A percentile compares a stretch with the other conserved stretches of the same genome.
Conservation (phyloP, 2,113 vertebrate species). For the Gobiocypris rarus region DNA sequence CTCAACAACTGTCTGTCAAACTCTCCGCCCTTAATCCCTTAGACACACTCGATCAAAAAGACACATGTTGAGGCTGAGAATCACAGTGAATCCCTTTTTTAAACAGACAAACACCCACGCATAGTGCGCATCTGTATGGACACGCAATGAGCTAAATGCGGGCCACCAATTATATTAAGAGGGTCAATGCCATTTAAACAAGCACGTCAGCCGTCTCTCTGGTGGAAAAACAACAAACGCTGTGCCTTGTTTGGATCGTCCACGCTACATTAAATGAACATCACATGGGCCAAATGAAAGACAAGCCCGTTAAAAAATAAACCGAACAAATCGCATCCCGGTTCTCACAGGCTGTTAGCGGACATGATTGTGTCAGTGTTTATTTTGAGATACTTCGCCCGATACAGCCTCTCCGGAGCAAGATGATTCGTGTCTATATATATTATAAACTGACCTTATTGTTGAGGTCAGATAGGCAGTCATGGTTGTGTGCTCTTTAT, state of each 20-base stretch:
- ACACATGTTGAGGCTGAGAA: slow-evolving; percentile 7
- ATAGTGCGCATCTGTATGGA: slow-evolving; percentile 36
- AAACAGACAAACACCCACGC: slow-evolving; percentile 24
- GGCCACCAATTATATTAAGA: slow-evolving; percentile 28
- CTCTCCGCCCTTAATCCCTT: slow-evolving; percentile 35
- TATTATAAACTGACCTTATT: slow-evolving; percentile 31
- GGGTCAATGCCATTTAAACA: slow-evolving; percentile 48
- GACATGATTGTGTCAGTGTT: slow-evolving; percentile 5
- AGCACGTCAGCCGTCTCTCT: slow-evolving; percentile 20
- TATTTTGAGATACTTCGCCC: slow-evolving; percentile 49
- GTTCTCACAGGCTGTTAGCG: slow-evolving; percentile 10
- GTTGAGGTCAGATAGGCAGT: slow-evolving; percentile 14
- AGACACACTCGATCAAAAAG: slow-evolving; percentile 25
- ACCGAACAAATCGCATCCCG: not conserved
- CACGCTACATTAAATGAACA: slow-evolving; percentile 29
- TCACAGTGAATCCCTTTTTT: not conserved
- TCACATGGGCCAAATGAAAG: slow-evolving; percentile 41
- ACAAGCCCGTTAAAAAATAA: slow-evolving; percentile 48
- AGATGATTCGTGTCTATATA: slow-evolving; percentile 21
- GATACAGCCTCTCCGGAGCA: not conserved
- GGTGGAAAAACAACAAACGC: slow-evolving; percentile 41
- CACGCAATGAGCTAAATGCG: slow-evolving; percentile 45
- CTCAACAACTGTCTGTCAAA: slow-evolving; percentile 45
- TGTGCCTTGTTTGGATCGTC: slow-evolving; percentile 43
- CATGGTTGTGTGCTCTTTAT: slow-evolving; percentile 22